A percentile compares a stretch with the other conserved stretches of the same genome.
Conservation (phyloP, 2,888 invertebrate genomes). For the Trachelus troglodyta region DNA sequence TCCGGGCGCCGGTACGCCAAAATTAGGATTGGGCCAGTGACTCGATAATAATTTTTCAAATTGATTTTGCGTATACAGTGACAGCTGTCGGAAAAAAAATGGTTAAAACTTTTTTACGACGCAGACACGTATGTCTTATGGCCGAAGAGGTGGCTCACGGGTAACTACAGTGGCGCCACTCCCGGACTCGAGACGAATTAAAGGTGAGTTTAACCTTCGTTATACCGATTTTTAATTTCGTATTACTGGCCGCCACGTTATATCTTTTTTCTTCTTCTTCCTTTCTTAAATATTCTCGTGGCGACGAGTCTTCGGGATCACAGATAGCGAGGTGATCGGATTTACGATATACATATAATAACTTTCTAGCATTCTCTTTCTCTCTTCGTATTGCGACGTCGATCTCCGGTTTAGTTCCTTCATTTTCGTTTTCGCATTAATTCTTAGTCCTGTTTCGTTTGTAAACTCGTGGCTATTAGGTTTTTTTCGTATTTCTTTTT, state of each 20-base stretch:
- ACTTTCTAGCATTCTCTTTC: slow-evolving; percentile 31
- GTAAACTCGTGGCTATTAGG: background rate
- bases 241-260: slow-evolving; percentile 52
- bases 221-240: slow-evolving; percentile 62
- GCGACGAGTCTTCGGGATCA: slow-evolving; percentile 60
- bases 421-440: slow-evolving; percentile 11
- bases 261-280: background rate
- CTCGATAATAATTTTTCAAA: background rate
- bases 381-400: slow-evolving; percentile 12
- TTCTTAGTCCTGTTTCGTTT: slow-evolving; percentile 12
- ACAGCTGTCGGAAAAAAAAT: background rate
- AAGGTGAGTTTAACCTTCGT: background rate
- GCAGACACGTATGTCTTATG: background rate
- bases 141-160: background rate
- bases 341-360: slow-evolving; percentile 52
- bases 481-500: slow-evolving; percentile 21
- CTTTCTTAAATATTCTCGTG: background rate
- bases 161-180: background rate
- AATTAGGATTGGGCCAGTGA: background rate
- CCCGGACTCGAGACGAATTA: background rate
- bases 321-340: slow-evolving; percentile 65
- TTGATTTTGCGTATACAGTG: background rate
- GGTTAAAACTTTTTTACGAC: background rate
- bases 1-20: background rate
- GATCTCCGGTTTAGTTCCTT: slow-evolving; percentile 18